A percentile compares a stretch with the other conserved stretches of the same genome.
Conservation (phyloP, 2,888 invertebrate genomes). For the Cremastobaeus sp. region DNA sequence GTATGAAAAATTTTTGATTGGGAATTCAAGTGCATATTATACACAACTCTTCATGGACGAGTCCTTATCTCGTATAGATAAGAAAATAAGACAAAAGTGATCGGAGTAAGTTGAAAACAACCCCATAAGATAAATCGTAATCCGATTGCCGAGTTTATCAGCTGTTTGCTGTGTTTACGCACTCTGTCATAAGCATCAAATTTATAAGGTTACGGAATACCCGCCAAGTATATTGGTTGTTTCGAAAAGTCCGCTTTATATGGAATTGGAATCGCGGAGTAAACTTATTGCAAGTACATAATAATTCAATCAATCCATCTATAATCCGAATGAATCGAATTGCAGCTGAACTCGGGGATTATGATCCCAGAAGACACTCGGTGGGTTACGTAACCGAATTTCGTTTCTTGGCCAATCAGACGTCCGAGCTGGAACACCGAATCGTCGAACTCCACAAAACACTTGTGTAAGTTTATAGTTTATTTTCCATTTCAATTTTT, state of each 20-base stretch:
- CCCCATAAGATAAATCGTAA: slow-evolving; percentile 17
- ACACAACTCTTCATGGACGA: too few species aligned
- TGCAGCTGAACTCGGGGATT: slow-evolving; percentile 96
- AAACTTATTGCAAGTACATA: slow-evolving; percentile 41
- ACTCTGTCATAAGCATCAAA: slow-evolving; percentile 27
- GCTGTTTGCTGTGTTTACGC: slow-evolving; percentile 17
- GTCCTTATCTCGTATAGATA: background rate
- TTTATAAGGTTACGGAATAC: slow-evolving; percentile 15
- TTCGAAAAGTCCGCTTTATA: slow-evolving; percentile 25
- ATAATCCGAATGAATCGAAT: slow-evolving; percentile 64
- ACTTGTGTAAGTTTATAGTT: slow-evolving; percentile 83
- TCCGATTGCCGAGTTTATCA: slow-evolving; percentile 26
- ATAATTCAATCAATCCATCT: slow-evolving; percentile 53
- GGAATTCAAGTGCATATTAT: too few species aligned
- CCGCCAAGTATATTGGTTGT: slow-evolving; percentile 9
- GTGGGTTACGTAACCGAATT: slow-evolving; percentile 97
- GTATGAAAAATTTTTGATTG: too few species aligned
- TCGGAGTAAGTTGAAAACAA: slow-evolving; percentile 2
- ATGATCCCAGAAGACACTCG: slow-evolving; percentile 91
- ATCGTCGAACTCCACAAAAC: slow-evolving; percentile 94
- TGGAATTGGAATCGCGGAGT: slow-evolving; percentile 5
- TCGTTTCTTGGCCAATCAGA: slow-evolving; percentile 94
- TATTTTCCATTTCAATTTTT: background rate
- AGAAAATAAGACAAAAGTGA: slow-evolving; percentile 4
- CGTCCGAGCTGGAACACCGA: slow-evolving; percentile 91